phyloP scores from a whole-genome alignment of 2,797 vertebrate genomes.

The Danionella dracula region DNA sequence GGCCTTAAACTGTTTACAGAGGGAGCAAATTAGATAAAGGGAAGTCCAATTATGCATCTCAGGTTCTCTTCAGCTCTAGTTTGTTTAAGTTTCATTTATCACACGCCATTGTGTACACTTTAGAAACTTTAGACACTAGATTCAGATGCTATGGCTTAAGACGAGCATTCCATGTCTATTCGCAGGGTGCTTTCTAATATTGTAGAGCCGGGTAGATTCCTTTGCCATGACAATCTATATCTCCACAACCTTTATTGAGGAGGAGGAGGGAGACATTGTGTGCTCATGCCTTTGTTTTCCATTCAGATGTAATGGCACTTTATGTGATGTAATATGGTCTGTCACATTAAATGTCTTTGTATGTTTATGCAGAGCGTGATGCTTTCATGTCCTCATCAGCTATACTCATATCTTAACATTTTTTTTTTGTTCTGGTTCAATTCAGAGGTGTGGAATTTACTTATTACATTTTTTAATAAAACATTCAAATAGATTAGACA shows the following conservation, averaged over 20 bases:
- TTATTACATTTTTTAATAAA: too few species aligned
- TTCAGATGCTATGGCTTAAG: neutral
- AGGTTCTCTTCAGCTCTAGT: slow-evolving; percentile 34
- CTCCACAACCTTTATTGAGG: slow-evolving; percentile 44
- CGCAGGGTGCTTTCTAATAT: slow-evolving; percentile 46
- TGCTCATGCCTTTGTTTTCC: slow-evolving; percentile 54
- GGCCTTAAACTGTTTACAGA: slow-evolving; percentile 64
- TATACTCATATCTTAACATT: neutral
- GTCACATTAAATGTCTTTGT: slow-evolving; percentile 43
- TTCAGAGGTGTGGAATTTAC: too few species aligned
- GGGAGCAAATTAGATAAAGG: slow-evolving; percentile 41
- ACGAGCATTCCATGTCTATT: slow-evolving; percentile 49
- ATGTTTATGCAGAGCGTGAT: slow-evolving; percentile 14
- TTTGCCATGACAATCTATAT: slow-evolving; percentile 69
- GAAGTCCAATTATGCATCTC: slow-evolving; percentile 38
- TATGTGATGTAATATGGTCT: slow-evolving; percentile 50
- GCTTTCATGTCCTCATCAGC: neutral
- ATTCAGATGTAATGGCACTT: slow-evolving; percentile 70
- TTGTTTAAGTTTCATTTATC: slow-evolving; percentile 10
- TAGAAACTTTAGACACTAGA: neutral
- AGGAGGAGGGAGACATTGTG: slow-evolving; percentile 48
- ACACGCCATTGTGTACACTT: neutral
- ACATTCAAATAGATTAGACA: too few species aligned
- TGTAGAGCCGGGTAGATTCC: slow-evolving; percentile 35
- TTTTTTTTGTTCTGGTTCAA: too few species aligned